A percentile compares a stretch with the other conserved stretches of the same genome.
Evolutionary conservation across 2,888 invertebrate species (phyloP).

Genomic region (Philereme transversata): DNA sequence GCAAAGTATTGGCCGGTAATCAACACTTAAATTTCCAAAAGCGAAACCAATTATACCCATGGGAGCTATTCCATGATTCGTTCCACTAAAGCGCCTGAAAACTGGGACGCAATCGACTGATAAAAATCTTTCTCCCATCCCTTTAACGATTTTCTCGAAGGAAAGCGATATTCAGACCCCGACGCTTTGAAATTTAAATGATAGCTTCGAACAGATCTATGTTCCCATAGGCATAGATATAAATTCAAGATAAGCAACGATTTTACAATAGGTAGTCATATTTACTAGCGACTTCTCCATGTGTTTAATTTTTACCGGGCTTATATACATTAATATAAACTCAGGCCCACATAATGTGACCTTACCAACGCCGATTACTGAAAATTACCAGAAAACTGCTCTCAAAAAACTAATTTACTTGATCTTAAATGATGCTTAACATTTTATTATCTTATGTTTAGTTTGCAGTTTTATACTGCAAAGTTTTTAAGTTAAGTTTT

Average conservation of each 20-base stretch:
- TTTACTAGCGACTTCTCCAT: no score
- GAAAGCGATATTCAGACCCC: constrained; percentile 34
- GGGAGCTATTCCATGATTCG: constrained; percentile 32
- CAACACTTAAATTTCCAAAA: constrained; percentile 33
- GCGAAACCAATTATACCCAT: constrained; percentile 35
- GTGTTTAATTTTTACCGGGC: no score
- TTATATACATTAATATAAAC: no score
- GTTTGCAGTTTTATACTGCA: no score
- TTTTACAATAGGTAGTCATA: neutral
- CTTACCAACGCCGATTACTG: no score
- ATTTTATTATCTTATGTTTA: no score
- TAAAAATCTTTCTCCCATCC: constrained; percentile 38
- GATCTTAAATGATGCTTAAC: no score
- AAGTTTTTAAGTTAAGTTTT: no score
- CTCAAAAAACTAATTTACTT: no score
- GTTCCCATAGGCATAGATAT: constrained; percentile 7
- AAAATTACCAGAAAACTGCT: no score
- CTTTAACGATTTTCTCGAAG: constrained; percentile 37
- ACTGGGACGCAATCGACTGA: constrained; percentile 40
- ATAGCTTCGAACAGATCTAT: constrained; percentile 23
- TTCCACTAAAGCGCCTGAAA: constrained; percentile 36
- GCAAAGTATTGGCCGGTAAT: constrained; percentile 43
- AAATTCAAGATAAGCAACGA: neutral
- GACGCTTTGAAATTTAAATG: constrained; percentile 33
- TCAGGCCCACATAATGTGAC: no score